Conservation (phyloP, 2,797 vertebrate species). For the Onychomys leucogaster region DNA sequence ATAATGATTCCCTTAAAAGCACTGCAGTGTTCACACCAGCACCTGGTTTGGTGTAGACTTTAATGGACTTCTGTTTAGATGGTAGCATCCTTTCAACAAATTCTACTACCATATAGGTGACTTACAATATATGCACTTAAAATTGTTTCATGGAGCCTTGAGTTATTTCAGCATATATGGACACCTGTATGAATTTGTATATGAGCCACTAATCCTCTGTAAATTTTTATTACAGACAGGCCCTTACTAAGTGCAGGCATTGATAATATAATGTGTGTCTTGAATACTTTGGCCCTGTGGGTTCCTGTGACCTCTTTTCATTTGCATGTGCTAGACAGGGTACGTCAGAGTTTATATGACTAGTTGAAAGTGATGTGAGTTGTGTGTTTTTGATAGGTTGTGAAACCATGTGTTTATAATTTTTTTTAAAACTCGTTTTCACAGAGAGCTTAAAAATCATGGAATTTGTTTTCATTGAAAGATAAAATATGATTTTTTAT, state of each 20-base stretch:
- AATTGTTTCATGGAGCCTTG: background rate
- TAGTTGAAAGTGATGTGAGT: background rate
- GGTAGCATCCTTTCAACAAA: background rate
- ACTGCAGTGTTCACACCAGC: background rate
- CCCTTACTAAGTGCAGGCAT: background rate
- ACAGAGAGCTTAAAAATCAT: background rate
- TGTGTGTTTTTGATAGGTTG: background rate
- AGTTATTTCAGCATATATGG: background rate
- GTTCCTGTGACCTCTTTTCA: background rate
- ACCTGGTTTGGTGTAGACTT: background rate
- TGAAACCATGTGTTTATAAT: background rate
- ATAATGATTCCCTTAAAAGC: background rate
- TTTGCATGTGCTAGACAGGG: fast-evolving
- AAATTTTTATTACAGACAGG: background rate
- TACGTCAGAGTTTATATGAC: background rate
- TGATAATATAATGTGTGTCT: background rate
- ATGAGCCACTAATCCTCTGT: background rate
- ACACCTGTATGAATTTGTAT: background rate
- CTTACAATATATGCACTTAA: background rate
- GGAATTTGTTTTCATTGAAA: background rate
- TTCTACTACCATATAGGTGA: background rate
- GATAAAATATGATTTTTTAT: background rate
- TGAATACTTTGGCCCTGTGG: background rate
- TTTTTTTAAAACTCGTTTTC: background rate
- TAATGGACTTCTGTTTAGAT: background rate